Base-by-base conservation (phyloP, 2,113 vertebrate species). In the Centropus bengalensis region DNA sequence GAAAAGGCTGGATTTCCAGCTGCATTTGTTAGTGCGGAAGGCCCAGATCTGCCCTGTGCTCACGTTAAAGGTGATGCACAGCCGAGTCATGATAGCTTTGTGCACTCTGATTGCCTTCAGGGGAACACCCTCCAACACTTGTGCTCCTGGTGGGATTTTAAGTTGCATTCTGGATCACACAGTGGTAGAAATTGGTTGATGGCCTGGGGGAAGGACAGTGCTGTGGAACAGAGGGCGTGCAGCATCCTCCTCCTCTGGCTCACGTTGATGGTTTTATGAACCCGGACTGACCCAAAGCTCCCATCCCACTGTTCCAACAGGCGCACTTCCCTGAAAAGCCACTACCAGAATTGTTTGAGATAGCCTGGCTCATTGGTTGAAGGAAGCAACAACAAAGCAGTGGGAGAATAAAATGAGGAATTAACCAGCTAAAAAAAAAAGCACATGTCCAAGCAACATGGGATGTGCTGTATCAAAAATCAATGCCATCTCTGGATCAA, bases 91-190 rank as follows among this genome's bases (percentile, higher is more conserved):
- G 0, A 6, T 19, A 33, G 30, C n/a, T 45, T 59, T 16, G 44
- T 30, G 28, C 14, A 16, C 32, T 3, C 8, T 0, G 0, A 40
- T 38, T 38, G 30, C 36, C 36, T 59, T 32, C 38, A 16, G 44
- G 51, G 28, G 28, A 87, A 23, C 24, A 14, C 21, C 4, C 14
- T 27, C 64, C 14, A 36, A 38, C 1, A 15, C 56, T 44, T 21
- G 6, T 17, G 20, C 44, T 54, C 21, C 4, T 2, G 12, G 27
- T 6, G 18, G 9, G 51, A 59, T 19, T 13, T 54, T 42, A 40
- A 64, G 32, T 36, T 1, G 3, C 16, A 0, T 44, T 54, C 44
- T 16, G 45, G 24, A 11, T 36, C 8, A 20, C 1, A 0, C 0
- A 1, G n/a, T 10, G 45, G 42, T 17, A 17, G 38, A 36, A 51